Conservation (phyloP, 2,113 vertebrate genomes). For the Nipponia nippon region DNA sequence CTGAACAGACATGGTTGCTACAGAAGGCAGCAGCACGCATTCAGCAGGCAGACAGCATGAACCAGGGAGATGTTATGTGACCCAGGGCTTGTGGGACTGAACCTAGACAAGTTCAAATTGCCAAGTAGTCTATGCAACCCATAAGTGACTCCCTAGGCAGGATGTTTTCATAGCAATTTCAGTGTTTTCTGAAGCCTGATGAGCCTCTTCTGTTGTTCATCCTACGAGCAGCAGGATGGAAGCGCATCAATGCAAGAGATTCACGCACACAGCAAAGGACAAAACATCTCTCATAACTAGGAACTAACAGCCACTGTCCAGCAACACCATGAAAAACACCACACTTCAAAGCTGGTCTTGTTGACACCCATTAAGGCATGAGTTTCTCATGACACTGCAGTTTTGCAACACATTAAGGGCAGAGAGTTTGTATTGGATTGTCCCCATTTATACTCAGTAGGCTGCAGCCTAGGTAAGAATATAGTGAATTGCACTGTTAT, state of each 20-base stretch:
- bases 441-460: neutral
- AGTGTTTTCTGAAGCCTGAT: neutral
- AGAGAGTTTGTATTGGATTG: neutral
- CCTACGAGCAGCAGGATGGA: neutral
- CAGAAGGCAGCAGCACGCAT: neutral
- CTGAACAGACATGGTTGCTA: neutral
- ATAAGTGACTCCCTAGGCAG: neutral
- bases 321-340: neutral
- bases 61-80: neutral
- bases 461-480: slow-evolving; percentile 3
- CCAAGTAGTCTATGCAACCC: neutral
- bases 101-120: neutral
- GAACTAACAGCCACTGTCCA: neutral
- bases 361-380: neutral
- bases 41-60: neutral
- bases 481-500: neutral
- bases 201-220: neutral
- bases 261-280: neutral
- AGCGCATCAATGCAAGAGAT: neutral
- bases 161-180: neutral
- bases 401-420: neutral
- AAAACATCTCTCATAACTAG: neutral
- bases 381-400: slow-evolving; percentile 30
- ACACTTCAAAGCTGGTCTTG: neutral
- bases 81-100: neutral